Evolutionary conservation across 2,113 vertebrate genomes (phyloP).

Genomic region (Excalfactoria chinensis): DNA sequence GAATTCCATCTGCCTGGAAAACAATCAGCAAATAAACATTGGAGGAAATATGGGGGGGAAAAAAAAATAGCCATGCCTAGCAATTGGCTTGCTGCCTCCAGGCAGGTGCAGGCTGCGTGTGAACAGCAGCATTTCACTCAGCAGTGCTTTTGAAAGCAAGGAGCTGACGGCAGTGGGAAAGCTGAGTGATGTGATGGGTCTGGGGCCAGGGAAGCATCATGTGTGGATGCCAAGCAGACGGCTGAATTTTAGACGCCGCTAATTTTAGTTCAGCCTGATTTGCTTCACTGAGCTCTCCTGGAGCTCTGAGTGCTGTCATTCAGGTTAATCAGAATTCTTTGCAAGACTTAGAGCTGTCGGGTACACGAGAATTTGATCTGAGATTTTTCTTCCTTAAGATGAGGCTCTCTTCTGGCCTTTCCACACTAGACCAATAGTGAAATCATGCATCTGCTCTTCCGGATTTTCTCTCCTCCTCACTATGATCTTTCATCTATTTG

Average conservation of each 20-base stretch:
- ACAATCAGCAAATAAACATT: not conserved
- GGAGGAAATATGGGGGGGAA: not conserved
- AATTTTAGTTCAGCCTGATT: slow-evolving; percentile 60
- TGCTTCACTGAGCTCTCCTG: not conserved
- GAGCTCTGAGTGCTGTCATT: not conserved
- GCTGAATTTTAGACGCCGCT: slow-evolving; percentile 6
- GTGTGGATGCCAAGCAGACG: slow-evolving; percentile 9
- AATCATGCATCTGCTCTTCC: slow-evolving; percentile 8
- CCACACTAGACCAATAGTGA: not conserved
- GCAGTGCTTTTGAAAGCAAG: slow-evolving; percentile 13
- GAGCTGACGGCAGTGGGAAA: not conserved
- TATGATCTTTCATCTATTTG: slow-evolving; percentile 23
- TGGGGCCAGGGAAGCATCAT: not conserved
- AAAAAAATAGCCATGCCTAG: not conserved
- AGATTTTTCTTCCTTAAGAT: not conserved
- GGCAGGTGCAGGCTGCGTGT: slow-evolving; percentile 22
- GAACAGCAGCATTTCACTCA: slow-evolving; percentile 11
- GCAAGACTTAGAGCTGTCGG: slow-evolving; percentile 17
- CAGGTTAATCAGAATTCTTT: slow-evolving; percentile 22
- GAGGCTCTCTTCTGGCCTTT: not conserved
- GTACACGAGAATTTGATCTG: not conserved
- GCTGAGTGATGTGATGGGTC: slow-evolving; percentile 22
- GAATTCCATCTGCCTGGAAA: slow-evolving; percentile 28
- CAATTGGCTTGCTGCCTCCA: slow-evolving; percentile 5
- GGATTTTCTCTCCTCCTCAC: not conserved